A percentile compares a stretch with the other conserved stretches of the same genome.
These are phyloP conservation scores for Rhynchophorus ferrugineus DNA, from an alignment of 1,140 invertebrate species.

Conservation along the genomic window DNA sequence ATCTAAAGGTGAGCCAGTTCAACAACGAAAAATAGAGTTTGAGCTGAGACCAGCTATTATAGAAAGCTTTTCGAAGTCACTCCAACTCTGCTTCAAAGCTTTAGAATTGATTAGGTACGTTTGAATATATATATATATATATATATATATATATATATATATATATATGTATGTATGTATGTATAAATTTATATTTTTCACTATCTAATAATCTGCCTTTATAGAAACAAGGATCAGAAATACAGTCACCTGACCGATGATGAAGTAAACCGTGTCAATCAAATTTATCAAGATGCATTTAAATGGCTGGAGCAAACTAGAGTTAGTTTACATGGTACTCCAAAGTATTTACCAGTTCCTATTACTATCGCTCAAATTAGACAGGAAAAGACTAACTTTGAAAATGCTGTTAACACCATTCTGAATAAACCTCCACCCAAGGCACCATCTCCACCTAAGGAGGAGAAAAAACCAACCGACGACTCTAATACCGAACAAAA, in stretches of 20 bases:
- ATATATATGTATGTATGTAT: neutral
- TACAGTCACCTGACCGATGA: constrained; percentile 74
- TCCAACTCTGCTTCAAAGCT: constrained; percentile 69
- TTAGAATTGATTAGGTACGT: constrained; percentile 56
- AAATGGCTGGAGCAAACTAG: constrained; percentile 70
- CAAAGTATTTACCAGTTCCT: constrained; percentile 59
- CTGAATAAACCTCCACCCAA: constrained; percentile 83
- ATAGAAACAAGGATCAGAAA: constrained; percentile 45
- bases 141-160: neutral
- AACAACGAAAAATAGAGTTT: constrained; percentile 64
- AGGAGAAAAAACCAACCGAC: constrained; percentile 27
- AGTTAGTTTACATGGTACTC: constrained; percentile 50
- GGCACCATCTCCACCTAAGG: constrained; percentile 46
- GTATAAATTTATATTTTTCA: neutral
- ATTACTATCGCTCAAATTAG: constrained; percentile 70
- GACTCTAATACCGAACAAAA: constrained; percentile 18
- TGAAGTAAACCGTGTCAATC: constrained; percentile 66
- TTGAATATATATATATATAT: neutral
- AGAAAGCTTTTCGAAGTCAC: constrained; percentile 63
- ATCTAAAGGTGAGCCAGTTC: constrained; percentile 74
- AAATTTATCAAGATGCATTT: constrained; percentile 48
- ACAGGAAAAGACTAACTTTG: constrained; percentile 61
- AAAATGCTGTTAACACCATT: constrained; percentile 61
- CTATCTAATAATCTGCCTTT: constrained; percentile 4
- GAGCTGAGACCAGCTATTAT: constrained; percentile 66